Evolutionary conservation across 2,797 vertebrate species (phyloP).

Genomic region (Protosalanx chinensis): DNA sequence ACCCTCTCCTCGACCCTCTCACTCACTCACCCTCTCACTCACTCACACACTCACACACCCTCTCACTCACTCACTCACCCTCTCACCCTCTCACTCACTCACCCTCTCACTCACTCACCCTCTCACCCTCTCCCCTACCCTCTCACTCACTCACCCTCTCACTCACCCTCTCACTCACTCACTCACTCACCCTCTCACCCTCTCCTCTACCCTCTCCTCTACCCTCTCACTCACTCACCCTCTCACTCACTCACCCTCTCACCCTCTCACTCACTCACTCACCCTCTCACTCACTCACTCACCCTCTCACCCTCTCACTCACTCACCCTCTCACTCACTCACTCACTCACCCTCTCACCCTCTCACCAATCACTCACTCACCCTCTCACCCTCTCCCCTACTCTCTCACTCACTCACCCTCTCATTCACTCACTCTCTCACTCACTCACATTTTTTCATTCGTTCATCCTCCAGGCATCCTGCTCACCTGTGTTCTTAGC

Average conservation of each 20-base stretch:
- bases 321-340: no score
- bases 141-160: background rate
- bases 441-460: background rate
- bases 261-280: no score
- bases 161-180: background rate
- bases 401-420: background rate
- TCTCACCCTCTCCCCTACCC: background rate
- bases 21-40: no score
- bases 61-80: background rate
- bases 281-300: no score
- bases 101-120: background rate
- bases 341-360: no score
- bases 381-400: no score
- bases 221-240: background rate
- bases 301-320: no score
- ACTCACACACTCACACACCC: no score
- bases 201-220: no score
- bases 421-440: background rate
- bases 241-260: background rate
- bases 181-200: background rate
- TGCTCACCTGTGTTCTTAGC: conserved; percentile 53
- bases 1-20: no score
- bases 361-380: background rate
- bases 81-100: background rate
- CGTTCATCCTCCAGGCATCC: background rate